A percentile compares a stretch with the other conserved stretches of the same genome.
These are phyloP conservation scores for Melanostoma mellinum DNA, from an alignment of 2,888 invertebrate species.

Conservation along the genomic window DNA sequence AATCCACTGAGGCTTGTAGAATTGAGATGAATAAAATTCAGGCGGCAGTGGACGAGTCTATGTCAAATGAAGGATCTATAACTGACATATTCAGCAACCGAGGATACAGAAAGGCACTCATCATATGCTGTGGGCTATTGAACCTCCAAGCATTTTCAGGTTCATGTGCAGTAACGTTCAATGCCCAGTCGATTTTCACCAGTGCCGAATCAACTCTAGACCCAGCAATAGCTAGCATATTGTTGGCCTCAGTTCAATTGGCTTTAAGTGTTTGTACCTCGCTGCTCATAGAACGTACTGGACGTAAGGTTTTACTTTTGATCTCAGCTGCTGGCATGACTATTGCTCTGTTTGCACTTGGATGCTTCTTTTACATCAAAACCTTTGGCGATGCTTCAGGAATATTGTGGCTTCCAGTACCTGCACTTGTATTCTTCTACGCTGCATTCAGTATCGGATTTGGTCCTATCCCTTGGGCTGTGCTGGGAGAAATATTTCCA, in stretches of 20 bases:
- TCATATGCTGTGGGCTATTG: slow-evolving; percentile 88
- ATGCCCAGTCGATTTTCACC: slow-evolving; percentile 88
- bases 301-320: slow-evolving; percentile 88
- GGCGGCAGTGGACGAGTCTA: slow-evolving; percentile 82
- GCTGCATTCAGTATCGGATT: slow-evolving; percentile 89
- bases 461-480: slow-evolving; percentile 91
- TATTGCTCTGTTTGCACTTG: slow-evolving; percentile 84
- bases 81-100: slow-evolving; percentile 86
- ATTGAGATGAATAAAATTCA: slow-evolving; percentile 86
- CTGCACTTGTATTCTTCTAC: slow-evolving; percentile 88
- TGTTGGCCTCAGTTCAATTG: slow-evolving; percentile 88
- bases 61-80: slow-evolving; percentile 80
- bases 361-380: slow-evolving; percentile 86
- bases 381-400: slow-evolving; percentile 80
- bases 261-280: slow-evolving; percentile 88
- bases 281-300: slow-evolving; percentile 89
- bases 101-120: slow-evolving; percentile 89
- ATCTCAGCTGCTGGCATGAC: slow-evolving; percentile 88
- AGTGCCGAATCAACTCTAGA: slow-evolving; percentile 86
- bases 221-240: slow-evolving; percentile 87
- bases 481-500: slow-evolving; percentile 92
- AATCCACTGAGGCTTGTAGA: slow-evolving; percentile 84
- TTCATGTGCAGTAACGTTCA: slow-evolving; percentile 91
- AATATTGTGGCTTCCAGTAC: slow-evolving; percentile 88
- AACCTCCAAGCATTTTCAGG: slow-evolving; percentile 92